Evolutionary conservation across 1,140 invertebrate species (phyloP).

Genomic region (Laupala kohalensis): DNA sequence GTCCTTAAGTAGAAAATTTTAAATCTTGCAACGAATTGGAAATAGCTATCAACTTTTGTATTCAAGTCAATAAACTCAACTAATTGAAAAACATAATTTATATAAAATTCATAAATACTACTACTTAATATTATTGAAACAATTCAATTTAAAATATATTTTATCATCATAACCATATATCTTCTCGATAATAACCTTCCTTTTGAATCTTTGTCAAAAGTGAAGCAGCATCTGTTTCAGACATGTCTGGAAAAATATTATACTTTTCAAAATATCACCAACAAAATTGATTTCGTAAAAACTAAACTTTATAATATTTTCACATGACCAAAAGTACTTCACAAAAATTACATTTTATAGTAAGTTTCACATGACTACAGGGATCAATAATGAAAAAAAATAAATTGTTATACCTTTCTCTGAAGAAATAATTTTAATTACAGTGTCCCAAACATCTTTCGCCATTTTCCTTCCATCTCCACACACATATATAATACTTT

Average conservation of each 20-base stretch:
- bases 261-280: background rate
- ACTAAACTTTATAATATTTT: background rate
- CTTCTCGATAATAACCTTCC: background rate
- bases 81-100: too few species aligned
- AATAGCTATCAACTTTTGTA: too few species aligned
- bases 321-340: background rate
- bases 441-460: background rate
- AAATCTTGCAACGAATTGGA: too few species aligned
- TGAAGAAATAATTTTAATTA: background rate
- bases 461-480: background rate
- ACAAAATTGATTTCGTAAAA: too few species aligned
- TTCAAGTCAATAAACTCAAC: too few species aligned
- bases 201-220: background rate
- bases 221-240: background rate
- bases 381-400: too few species aligned
- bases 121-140: too few species aligned
- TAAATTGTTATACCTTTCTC: background rate
- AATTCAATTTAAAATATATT: too few species aligned
- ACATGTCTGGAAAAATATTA: background rate
- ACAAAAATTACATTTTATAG: too few species aligned
- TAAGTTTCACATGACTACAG: too few species aligned
- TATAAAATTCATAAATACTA: too few species aligned
- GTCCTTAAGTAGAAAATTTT: too few species aligned
- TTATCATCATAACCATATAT: background rate
- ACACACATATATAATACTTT: background rate